Conservation (phyloP, 2,888 invertebrate genomes). For the Heliconius hortense region DNA sequence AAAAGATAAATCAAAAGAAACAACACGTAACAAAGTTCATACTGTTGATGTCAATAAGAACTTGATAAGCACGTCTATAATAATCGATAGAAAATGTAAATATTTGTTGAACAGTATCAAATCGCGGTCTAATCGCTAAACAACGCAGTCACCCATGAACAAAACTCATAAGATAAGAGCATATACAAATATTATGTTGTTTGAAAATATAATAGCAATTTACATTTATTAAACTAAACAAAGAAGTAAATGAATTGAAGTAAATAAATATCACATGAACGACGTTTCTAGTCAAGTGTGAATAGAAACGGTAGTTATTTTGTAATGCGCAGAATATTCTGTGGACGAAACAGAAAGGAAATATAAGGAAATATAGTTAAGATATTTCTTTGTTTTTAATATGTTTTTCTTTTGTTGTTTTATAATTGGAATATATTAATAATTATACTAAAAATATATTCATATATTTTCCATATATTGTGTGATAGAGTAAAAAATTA, state of each 20-base stretch:
- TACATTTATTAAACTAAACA: neutral
- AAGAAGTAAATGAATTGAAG: neutral
- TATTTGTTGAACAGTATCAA: slow-evolving; percentile 7
- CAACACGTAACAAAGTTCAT: neutral
- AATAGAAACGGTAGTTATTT: neutral
- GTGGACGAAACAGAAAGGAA: neutral
- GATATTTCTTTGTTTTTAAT: neutral
- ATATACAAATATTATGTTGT: slow-evolving; percentile 16
- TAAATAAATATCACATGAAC: slow-evolving; percentile 7
- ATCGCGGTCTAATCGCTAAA: slow-evolving; percentile 3
- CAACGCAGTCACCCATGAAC: neutral
- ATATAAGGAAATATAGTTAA: neutral
- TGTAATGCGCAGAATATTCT: neutral
- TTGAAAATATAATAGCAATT: slow-evolving; percentile 1
- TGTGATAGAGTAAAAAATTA: too few species aligned
- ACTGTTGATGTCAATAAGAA: neutral
- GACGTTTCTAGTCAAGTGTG: neutral
- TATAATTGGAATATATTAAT: neutral
- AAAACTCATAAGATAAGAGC: neutral
- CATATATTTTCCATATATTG: neutral
- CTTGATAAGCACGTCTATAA: neutral
- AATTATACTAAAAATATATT: neutral
- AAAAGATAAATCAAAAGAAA: neutral
- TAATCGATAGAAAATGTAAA: slow-evolving; percentile 1
- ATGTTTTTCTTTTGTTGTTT: neutral